Evolutionary conservation across 2,888 invertebrate genomes (phyloP), one percentile per base, ranked within the genome.

Genomic region (Drosophila greeni): DNA sequence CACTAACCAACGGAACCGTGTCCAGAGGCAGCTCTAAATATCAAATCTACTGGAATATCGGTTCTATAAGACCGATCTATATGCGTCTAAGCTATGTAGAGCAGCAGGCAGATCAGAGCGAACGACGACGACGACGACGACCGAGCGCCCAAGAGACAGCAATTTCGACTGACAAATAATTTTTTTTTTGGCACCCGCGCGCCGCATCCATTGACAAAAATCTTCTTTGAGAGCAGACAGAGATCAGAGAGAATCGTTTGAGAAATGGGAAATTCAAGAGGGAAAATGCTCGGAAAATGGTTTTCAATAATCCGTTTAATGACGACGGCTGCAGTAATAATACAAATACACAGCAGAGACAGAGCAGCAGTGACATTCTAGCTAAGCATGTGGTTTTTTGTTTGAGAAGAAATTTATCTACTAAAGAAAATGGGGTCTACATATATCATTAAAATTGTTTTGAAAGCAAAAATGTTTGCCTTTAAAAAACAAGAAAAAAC

Each of bases 91-190:
- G 64, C 51, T 29, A 64, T 62, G 24, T 65, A 16, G 62, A 43
- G 29, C 57, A 31, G 53, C 14, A 14, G 16, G 37, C 29, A 14
- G 45, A 47, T 47, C 45, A 45, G 54, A 57, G 23, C 56, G 59
- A n/a, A n/a, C n/a, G 11, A 43, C 42, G 11, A 36, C 43, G 37
- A 29, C 29, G 54, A 40, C 59, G 34, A 43, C 75, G 71, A 75
- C 43, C 84, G 77, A 73, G 86, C 86, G 77, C 84, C 76, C 76
- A 73, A 86, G 86, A 79, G 86, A 79, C 73, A 85, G 78, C 75
- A 77, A 73, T 76, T 82, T 70, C 70, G 78, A 85, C 86, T 86
- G 85, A 70, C 62, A 69, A 69, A 69, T 69, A 65, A 53, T 65
- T 64, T 71, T 69, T 69, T 20, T 65, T 70, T 70, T 69, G 68